Percentiles rank a stretch among this genome's conserved stretches.
These are phyloP conservation scores for Xylota segnis DNA, from an alignment of 2,888 invertebrate genomes.

Conservation along the genomic window DNA sequence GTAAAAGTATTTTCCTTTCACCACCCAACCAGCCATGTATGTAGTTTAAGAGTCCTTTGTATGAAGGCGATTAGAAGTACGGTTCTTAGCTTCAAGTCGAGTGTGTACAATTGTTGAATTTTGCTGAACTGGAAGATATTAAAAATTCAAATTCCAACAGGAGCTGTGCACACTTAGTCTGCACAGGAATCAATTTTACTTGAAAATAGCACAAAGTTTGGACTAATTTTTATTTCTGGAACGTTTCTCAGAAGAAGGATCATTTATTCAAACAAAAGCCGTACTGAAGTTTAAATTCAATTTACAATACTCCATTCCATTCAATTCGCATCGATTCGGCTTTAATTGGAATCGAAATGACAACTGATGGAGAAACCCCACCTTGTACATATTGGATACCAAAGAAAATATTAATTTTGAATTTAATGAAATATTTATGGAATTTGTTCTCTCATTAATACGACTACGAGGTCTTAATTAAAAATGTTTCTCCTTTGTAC, in stretches of 20 bases:
- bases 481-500: too few species aligned
- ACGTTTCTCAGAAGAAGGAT: neutral
- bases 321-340: too few species aligned
- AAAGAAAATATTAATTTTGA: neutral
- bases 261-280: neutral
- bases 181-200: too few species aligned
- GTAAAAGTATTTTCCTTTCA: neutral
- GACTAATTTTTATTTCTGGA: too few species aligned
- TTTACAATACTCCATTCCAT: too few species aligned
- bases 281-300: too few species aligned
- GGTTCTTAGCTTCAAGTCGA: neutral
- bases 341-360: too few species aligned
- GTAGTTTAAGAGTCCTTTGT: neutral
- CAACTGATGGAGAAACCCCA: too few species aligned
- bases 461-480: too few species aligned
- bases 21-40: neutral
- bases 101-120: slow-evolving; percentile 7
- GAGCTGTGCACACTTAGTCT: neutral
- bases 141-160: neutral
- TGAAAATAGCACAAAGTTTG: too few species aligned
- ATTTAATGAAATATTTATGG: neutral
- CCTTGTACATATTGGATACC: too few species aligned
- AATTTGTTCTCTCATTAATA: too few species aligned
- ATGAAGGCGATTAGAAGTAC: neutral
- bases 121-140: slow-evolving; percentile 4